Evolutionary conservation across 2,888 invertebrate genomes (phyloP), one percentile per base, ranked within the genome.

Genomic region (Hypolimnas misippus): DNA sequence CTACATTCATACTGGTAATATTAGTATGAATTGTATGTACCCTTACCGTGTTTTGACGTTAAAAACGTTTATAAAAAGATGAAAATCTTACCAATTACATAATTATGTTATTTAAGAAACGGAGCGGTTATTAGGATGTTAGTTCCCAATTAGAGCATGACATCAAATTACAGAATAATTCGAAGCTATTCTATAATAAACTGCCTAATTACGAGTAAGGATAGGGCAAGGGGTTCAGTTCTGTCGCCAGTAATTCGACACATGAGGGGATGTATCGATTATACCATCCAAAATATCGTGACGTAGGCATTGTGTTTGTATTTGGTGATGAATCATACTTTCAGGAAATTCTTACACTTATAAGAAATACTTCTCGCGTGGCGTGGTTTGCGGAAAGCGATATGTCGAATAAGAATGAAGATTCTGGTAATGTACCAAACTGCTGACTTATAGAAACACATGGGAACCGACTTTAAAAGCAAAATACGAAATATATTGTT

Each of bases 121-220:
- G 14, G 57, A 54, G 38, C 42, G 55, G 57, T 63, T 65, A 67
- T 68, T 67, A 66, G 57, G 57, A 58, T 63, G 60, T 64, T 66
- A 59, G 63, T 65, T 54, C 62, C 75, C 73, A 71, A 73, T 75
- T 75, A 72, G 62, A 53, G 66, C 50, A 77, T 77, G 79, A 78
- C 77, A 76, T 86, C 83, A 74, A 82, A 83, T 87, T 85, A 84
- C 84, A 76, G 74, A 81, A 85, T 87, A 82, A 84, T 83, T 81
- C 74, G 72, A 76, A 69, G 70, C 69, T 64, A 70, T 68, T 64
- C 71, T 72, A 74, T 69, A 68, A 65, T 69, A 66, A 68, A 63
- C 62, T 62, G 64, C 68, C 75, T 85, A 83, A 84, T 86, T 84
- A 79, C 70, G 70, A 53, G 55, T 42, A 62, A 73, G 69, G 70